Evolutionary conservation across 2,888 invertebrate species (phyloP), one percentile per base, ranked within the genome.

Genomic region (Cheilosia pagana): DNA sequence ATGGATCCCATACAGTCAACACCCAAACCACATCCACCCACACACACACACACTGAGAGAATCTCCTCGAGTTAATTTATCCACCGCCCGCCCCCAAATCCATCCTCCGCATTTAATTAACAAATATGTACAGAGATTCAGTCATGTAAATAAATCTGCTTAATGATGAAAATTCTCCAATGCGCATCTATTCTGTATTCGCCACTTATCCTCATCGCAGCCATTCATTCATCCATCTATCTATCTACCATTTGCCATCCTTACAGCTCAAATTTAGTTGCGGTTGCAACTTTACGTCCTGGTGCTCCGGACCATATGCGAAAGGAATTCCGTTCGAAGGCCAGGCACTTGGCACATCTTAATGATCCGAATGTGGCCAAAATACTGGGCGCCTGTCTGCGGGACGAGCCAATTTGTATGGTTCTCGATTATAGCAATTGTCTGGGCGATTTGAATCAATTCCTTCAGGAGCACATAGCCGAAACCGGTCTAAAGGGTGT

Each of bases 371-470:
- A 96, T 91, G 94, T 96, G 88, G 95, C 95, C 78, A 93, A 94
- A 87, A 92, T 96, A 88, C 92, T 96, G 87, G 96, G 96, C 87
- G 95, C 95, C 88, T 95, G 95, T 91, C 93, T 95, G 82, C 93
- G 94, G 77, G 94, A 95, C 87, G 95, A 96, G 89, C 96, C 96
- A 65, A 94, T 95, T 88, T 95, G 95, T 91, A 94, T 95, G 91
- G 95, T 97, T 79, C 93, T 95, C 89, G 96, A 97, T 92, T 95
- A 92, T 87, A 92, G 91, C 65, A 89, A 91, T 88, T 92, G 95
- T 89, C 94, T 94, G 89, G 96, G 96, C 72, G 97, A 97, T 93
- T 94, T 97, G 90, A 96, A 96, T 93, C 96, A 96, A 92, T 96
- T 96, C 92, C 93, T 97, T 88, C 95, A 96, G 90, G 95, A 95